phyloP scores from a whole-genome alignment of 2,797 vertebrate genomes.

The Monodelphis domestica region DNA sequence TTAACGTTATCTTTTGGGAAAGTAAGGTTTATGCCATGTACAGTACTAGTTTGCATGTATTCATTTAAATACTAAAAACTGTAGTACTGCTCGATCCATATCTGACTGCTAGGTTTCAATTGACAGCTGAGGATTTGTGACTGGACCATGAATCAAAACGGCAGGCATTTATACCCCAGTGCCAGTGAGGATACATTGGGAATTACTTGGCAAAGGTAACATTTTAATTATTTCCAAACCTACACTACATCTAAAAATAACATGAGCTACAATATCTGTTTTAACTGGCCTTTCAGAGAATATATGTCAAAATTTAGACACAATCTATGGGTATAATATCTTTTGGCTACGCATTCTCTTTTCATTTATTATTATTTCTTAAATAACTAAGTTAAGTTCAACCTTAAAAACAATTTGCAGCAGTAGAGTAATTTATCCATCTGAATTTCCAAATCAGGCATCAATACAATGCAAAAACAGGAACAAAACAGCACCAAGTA shows the following conservation, averaged over 20 bases:
- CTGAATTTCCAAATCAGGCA: constrained; percentile 58
- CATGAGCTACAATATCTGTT: constrained; percentile 85
- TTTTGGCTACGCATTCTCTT: constrained; percentile 67
- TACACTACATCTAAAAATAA: constrained; percentile 86
- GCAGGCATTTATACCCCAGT: constrained; percentile 99
- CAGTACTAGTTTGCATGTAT: constrained; percentile 91
- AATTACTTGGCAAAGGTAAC: constrained; percentile 99
- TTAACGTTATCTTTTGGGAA: constrained; percentile 83
- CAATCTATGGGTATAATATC: constrained; percentile 65
- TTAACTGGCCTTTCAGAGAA: constrained; percentile 75
- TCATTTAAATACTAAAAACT: constrained; percentile 92
- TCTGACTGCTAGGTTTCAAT: constrained; percentile 99
- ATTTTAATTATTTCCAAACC: constrained; percentile 98
- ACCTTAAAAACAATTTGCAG: constrained; percentile 63
- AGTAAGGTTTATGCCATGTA: constrained; percentile 87
- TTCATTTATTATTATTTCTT: constrained; percentile 30
- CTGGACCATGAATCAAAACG: constrained; percentile 99
- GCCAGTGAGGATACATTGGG: constrained; percentile 99
- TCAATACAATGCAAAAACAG: background rate
- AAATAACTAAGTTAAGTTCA: constrained; percentile 62
- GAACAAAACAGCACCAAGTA: background rate
- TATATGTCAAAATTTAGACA: constrained; percentile 80
- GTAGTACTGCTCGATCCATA: constrained; percentile 97
- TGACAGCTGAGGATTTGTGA: constrained; percentile 99
- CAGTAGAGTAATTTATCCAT: constrained; percentile 57